Evolutionary conservation across 1,140 invertebrate genomes (phyloP), one percentile per base, ranked within the genome.

Genomic region (Spodoptera frugiperda): DNA sequence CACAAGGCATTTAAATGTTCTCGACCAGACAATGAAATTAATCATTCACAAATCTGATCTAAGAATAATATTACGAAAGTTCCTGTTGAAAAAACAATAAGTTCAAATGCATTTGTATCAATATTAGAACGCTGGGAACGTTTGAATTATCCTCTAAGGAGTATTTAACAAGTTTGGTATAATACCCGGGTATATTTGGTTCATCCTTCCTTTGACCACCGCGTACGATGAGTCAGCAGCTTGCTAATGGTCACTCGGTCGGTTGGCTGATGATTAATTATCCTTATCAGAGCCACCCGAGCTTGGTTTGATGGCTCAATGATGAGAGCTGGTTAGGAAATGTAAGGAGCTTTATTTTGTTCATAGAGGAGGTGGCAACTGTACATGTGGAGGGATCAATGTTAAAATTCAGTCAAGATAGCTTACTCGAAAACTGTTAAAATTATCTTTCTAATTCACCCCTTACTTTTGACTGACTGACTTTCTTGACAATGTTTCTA

Each of bases 191-290:
- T 30, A 57, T 44, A 63, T 63, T 15, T 87, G 76, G 75, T 84
- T 74, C 65, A 76, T 21, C 21, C 15, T 57, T 76, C 71, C 65
- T 68, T 76, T 84, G 89, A 88, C 89, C 89, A 91, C 88, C 90
- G 84, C 78, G 79, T 79, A 82, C 57, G 78, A 82, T 93, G 91
- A 93, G 76, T 91, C 91, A 93, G 91, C 90, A 84, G 12, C 81
- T 17, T 63, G 72, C 89, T 93, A 92, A 92, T 91, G 91, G 90
- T 91, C 91, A 93, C 85, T 89, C 86, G 83, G 84, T 85, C 82
- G 81, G 84, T 84, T 85, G 82, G 79, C 76, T 82, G 78, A 89
- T 93, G 91, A 93, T 93, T 92, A 91, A 93, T 93, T 88, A 89
- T 85, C 78, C 82, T 91, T 93, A 93, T 93, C 91, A 84, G 78